A percentile compares a stretch with the other conserved stretches of the same genome.
phyloP scores from a whole-genome alignment of 2,113 vertebrate genomes.

The Siphamia tubifer region DNA sequence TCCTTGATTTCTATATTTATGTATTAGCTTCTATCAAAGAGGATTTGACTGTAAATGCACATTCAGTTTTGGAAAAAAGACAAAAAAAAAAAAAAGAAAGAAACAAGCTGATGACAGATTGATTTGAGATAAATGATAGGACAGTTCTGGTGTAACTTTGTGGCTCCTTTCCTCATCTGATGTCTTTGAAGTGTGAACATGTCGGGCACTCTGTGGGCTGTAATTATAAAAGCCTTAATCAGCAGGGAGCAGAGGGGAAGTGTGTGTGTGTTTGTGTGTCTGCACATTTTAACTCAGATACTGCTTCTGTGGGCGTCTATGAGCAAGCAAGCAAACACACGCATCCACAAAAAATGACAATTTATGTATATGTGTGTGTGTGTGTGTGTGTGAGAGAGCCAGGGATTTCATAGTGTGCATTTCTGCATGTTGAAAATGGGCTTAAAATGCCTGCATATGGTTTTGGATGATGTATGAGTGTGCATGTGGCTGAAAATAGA shows the following conservation, averaged over 20 bases:
- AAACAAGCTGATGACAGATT: slow-evolving; percentile 23
- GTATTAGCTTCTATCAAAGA: not conserved
- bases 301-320: not conserved
- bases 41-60: not conserved
- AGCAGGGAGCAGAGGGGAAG: slow-evolving; percentile 9
- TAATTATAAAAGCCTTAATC: slow-evolving; percentile 58
- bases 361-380: not conserved
- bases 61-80: not conserved
- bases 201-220: slow-evolving; percentile 12
- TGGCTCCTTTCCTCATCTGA: slow-evolving; percentile 28
- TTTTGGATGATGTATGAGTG: not conserved
- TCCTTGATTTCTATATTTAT: not conserved
- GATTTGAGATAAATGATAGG: slow-evolving; percentile 37
- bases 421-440: not conserved
- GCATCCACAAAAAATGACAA: not conserved
- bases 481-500: not conserved
- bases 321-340: not conserved
- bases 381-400: no score
- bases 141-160: not conserved
- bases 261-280: not conserved
- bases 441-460: not conserved
- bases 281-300: not conserved
- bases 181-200: slow-evolving; percentile 59
- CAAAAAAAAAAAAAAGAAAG: not conserved
- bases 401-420: not conserved